Conservation (phyloP, 2,888 invertebrate genomes). For the Lysandra bellargus region DNA sequence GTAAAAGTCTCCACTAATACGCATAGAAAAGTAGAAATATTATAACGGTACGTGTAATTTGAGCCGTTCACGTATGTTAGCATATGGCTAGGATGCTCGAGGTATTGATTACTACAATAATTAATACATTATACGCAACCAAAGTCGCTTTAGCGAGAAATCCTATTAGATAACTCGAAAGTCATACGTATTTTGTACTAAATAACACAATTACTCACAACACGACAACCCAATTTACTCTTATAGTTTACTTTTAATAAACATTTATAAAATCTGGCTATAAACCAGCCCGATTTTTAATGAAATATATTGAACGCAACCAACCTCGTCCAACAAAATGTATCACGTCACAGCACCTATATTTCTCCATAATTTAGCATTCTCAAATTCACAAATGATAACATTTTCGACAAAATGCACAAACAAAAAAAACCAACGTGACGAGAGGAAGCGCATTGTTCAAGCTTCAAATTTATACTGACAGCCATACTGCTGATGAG, state of each 20-base stretch:
- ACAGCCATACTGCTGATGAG: constrained; percentile 95
- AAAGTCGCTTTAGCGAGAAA: constrained; percentile 4
- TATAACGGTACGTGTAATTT: constrained; percentile 64
- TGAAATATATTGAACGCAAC: constrained; percentile 39
- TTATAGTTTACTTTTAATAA: neutral
- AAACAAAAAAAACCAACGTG: constrained; percentile 81
- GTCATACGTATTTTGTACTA: neutral
- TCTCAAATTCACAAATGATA: constrained; percentile 78
- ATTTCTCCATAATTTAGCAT: constrained; percentile 77
- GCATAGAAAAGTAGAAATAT: constrained; percentile 46
- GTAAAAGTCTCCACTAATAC: neutral
- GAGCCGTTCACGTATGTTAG: constrained; percentile 67
- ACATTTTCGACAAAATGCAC: constrained; percentile 76
- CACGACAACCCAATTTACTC: neutral
- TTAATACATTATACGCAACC: constrained; percentile 48
- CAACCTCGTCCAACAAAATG: constrained; percentile 63
- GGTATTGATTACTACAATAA: constrained; percentile 61
- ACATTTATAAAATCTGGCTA: neutral
- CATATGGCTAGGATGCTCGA: constrained; percentile 66
- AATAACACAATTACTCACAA: neutral
- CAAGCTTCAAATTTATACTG: constrained; percentile 98
- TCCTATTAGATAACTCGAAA: constrained; percentile 25
- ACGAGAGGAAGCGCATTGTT: constrained; percentile 92
- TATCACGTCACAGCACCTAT: constrained; percentile 78
- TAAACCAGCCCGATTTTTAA: neutral